Evolutionary conservation across 2,797 vertebrate species (phyloP).

Genomic region (Alcedo quadribrachys): DNA sequence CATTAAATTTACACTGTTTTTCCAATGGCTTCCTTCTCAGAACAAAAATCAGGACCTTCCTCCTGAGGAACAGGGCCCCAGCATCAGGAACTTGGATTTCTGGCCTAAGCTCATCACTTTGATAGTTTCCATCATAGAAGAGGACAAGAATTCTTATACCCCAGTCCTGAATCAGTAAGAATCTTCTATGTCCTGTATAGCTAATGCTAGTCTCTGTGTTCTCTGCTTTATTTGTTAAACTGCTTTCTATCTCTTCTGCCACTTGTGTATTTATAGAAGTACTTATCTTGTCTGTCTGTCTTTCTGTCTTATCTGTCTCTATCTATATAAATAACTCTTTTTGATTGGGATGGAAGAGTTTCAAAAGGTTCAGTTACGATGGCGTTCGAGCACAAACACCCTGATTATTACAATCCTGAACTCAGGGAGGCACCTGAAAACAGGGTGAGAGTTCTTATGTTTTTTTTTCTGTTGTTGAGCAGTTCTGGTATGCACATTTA

Average conservation of each 20-base stretch:
- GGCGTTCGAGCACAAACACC: conserved; percentile 49
- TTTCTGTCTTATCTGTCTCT: conserved; percentile 79
- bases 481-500: background rate
- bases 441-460: conserved; percentile 66
- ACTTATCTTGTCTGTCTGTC: conserved; percentile 76
- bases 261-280: conserved; percentile 44
- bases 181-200: background rate
- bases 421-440: conserved; percentile 65
- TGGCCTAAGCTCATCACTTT: conserved; percentile 99
- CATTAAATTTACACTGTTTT: background rate
- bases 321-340: conserved; percentile 78
- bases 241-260: conserved; percentile 74
- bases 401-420: conserved; percentile 60
- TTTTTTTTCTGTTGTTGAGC: conserved; percentile 48
- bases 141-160: conserved; percentile 96
- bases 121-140: conserved; percentile 97
- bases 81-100: conserved; percentile 95
- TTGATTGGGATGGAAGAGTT: conserved; percentile 73
- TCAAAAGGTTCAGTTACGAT: conserved; percentile 62
- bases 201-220: background rate
- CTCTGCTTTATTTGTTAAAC: conserved; percentile 60
- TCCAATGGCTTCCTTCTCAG: background rate
- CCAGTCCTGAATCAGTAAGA: conserved; percentile 97
- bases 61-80: conserved; percentile 94
- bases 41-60: conserved; percentile 90